Evolutionary conservation across 2,113 vertebrate species (phyloP).

Genomic region (Crypturellus undulatus): DNA sequence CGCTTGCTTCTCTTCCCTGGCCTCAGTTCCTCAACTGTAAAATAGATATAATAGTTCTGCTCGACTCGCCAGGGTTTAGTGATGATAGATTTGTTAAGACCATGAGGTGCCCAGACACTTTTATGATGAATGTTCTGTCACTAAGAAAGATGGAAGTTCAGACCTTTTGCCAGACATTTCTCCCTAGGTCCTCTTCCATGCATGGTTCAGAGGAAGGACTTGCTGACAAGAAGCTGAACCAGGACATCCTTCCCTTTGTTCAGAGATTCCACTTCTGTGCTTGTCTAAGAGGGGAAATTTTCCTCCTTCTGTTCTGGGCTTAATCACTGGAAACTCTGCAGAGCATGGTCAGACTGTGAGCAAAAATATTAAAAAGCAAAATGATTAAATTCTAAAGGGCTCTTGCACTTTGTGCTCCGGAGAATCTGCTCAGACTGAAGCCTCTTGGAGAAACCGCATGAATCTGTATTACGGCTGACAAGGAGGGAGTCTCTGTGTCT

Average conservation of each 20-base stretch:
- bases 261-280: background rate
- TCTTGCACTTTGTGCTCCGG: background rate
- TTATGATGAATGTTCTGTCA: background rate
- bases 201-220: background rate
- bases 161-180: background rate
- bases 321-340: constrained; percentile 44
- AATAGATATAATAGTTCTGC: background rate
- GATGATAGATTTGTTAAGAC: background rate
- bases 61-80: background rate
- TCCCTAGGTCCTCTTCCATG: background rate
- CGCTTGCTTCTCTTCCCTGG: background rate
- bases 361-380: constrained; percentile 52
- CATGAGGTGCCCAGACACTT: background rate
- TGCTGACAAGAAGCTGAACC: background rate
- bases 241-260: background rate
- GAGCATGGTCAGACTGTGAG: constrained; percentile 14
- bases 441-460: background rate
- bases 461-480: background rate
- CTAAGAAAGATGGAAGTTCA: background rate
- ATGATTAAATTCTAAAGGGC: constrained; percentile 55
- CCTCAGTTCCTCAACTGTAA: background rate
- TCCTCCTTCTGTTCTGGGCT: background rate
- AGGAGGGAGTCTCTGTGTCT: background rate
- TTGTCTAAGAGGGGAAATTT: background rate
- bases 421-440: background rate